A percentile compares a stretch with the other conserved stretches of the same genome.
Conservation (phyloP, 2,113 vertebrate genomes). For the Thunnus thynnus region DNA sequence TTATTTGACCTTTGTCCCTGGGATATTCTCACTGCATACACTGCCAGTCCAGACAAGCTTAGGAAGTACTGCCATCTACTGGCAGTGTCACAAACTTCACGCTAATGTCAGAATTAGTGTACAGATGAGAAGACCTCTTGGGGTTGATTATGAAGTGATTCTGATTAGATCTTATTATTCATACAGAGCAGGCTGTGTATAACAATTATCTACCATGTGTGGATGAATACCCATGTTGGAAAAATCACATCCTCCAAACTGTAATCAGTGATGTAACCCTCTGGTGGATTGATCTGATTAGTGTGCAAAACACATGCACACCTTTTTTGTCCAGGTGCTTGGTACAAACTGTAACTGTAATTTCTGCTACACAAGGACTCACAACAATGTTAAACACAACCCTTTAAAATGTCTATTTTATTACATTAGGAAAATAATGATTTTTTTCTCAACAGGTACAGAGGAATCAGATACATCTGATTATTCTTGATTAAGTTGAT, state of each 20-base stretch:
- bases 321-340: conserved; percentile 1
- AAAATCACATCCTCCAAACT: conserved; percentile 19
- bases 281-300: conserved; percentile 31
- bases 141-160: conserved; percentile 53
- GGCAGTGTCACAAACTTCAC: conserved; percentile 28
- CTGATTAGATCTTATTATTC: conserved; percentile 62
- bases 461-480: neutral
- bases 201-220: conserved; percentile 37
- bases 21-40: conserved; percentile 8
- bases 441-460: neutral
- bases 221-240: conserved; percentile 10
- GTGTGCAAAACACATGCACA: neutral
- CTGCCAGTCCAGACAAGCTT: conserved; percentile 20
- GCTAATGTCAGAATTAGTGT: neutral
- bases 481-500: neutral
- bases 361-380: neutral
- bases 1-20: conserved; percentile 74
- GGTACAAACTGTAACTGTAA: neutral
- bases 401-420: neutral
- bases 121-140: conserved; percentile 16
- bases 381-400: neutral
- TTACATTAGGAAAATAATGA: neutral
- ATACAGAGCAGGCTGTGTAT: conserved; percentile 21
- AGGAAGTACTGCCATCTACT: conserved; percentile 79
- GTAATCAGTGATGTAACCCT: conserved; percentile 43